Evolutionary conservation across 2,888 invertebrate genomes (phyloP).

Genomic region (Oligia latruncula): DNA sequence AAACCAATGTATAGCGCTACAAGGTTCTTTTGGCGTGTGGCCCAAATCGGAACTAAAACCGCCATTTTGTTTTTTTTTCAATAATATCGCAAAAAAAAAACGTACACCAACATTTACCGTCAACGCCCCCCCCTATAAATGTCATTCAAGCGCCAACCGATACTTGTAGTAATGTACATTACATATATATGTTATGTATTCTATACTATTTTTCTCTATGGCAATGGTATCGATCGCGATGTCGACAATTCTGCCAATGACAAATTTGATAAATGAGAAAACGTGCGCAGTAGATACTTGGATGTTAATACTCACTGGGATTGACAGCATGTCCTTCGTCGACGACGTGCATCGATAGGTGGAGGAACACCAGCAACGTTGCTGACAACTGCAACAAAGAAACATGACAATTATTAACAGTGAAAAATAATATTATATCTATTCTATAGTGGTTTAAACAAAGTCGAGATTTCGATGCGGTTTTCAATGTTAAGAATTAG

Average conservation of each 20-base stretch:
- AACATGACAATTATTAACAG: constrained; percentile 13
- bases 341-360: constrained; percentile 86
- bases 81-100: no score
- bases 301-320: constrained; percentile 80
- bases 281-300: not conserved
- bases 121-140: no score
- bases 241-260: not conserved
- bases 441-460: not conserved
- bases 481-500: not conserved
- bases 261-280: not conserved
- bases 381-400: constrained; percentile 87
- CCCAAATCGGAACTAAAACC: no score
- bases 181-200: not conserved
- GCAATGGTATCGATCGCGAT: not conserved
- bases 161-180: no score
- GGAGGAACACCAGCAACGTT: constrained; percentile 84
- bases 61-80: no score
- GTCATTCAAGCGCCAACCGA: no score
- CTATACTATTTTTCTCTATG: not conserved
- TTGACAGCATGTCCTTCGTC: constrained; percentile 88
- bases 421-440: not conserved
- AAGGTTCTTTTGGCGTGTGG: no score
- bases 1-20: no score
- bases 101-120: no score
- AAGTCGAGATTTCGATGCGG: not conserved